Base-by-base conservation (phyloP, 2,797 vertebrate species). In the Poeciliopsis paucimaculata region DNA sequence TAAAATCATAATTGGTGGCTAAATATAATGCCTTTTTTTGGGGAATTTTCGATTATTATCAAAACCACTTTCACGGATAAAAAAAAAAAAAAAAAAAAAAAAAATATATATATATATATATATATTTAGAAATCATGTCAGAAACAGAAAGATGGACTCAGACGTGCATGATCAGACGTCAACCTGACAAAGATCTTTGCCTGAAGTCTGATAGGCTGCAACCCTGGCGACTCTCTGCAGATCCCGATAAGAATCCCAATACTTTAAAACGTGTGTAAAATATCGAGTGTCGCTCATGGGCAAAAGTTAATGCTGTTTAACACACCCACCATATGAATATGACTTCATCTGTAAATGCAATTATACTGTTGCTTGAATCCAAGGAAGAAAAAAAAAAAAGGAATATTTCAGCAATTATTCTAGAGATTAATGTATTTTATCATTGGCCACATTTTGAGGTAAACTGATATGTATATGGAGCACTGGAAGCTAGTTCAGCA, bases 151-250 rank as follows among this genome's bases (percentile, higher is more conserved):
- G 73, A 78, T 60, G 84, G 62, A 79, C 43, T 28, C 78, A 79
- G 75, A 80, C 70, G 84, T 36, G 72, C 71, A 78, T 73, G 62
- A 73, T 84, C 77, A 86, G 82, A 83, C 34, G 51, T 79, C 28
- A 64, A 79, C 72, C 46, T 72, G 86, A 90, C 86, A 86, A 85
- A 91, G 85, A 90, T 90, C 79, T 88, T 74, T 71, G 87, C 85
- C 88, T 80, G 75, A 78, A 88, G 91, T 77, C 78, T 73, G 88
- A 80, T 66, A 90, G 84, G 83, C 86, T 73, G 82, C 78, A 86
- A 81, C 81, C 80, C 70, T 85, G 77, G 36, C 70, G 73, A 77
- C 79, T 91, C 80, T 84, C 80, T 74, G 73, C 72, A 86, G 75
- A 88, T 87, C 77, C 81, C 80, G 74, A 83, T 84, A 86, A 83